Base-by-base conservation (phyloP, 2,797 vertebrate genomes). In the Uromys caudimaculatus region DNA sequence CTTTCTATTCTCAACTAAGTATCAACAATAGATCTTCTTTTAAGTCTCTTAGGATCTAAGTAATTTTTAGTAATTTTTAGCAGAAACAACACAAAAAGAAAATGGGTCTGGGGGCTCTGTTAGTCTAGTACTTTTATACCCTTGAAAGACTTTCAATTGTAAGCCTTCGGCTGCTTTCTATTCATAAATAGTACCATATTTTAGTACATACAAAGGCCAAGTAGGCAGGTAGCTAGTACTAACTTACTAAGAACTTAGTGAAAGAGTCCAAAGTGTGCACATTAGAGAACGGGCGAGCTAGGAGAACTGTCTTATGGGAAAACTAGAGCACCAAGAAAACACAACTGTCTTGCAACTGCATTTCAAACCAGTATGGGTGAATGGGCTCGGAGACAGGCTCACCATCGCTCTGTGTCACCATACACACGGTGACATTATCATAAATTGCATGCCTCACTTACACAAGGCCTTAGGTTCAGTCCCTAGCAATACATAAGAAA, bases 161-260 rank as follows among this genome's bases (percentile, higher is more conserved):
- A 93, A 93, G 92, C 60, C 62, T 96, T 96, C 17, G 24, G 81
- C 75, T 89, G 85, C 69, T 95, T 92, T 90, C 92, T 89, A 92
- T 89, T 95, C 81, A 90, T 93, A 96, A 94, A 84, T 47, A 94
- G 50, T 60, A 52, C 75, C 73, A 92, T 85, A 95, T 93, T 86
- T 81, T 91, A 97, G 97, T 93, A 95, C 41, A 91, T 56, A 84
- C 19, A 82, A 95, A 93, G 92, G 56, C 89, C 95, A 96, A 95
- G 92, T 62, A 87, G 50, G 41, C n/a, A 89, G 64, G 52, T 10
- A 93, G 71, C 58, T 96, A 88, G 78, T 75, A 90, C 56, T 52
- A 95, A 92, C 23, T 87, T 94, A 62, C 67, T 71, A 10, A 38
- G 35, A 71, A 93, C 44, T 79, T 96, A 71, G 35, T 71, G 67